Percentiles rank a stretch among this genome's conserved stretches.
These are phyloP conservation scores for Eristalis arbustorum DNA, from an alignment of 2,888 invertebrate genomes.

Conservation along the genomic window DNA sequence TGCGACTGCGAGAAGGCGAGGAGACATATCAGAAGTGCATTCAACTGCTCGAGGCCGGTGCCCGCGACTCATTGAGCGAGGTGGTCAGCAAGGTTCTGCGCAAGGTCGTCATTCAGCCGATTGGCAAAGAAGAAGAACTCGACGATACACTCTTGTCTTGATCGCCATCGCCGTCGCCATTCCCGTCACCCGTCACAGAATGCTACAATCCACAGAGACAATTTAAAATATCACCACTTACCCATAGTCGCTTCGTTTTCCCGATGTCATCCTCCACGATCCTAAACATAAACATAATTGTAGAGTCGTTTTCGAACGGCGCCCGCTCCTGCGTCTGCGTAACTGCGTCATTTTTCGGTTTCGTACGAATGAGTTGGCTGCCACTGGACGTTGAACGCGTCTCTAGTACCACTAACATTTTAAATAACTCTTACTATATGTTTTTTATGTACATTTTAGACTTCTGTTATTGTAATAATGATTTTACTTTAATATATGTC, in stretches of 20 bases:
- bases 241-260: slow-evolving; percentile 23
- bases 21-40: slow-evolving; percentile 88
- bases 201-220: slow-evolving; percentile 14
- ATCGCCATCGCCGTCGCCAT: slow-evolving; percentile 76
- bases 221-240: slow-evolving; percentile 31
- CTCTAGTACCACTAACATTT: slow-evolving; percentile 54
- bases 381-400: slow-evolving; percentile 34
- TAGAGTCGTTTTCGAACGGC: slow-evolving; percentile 17
- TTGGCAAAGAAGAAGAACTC: slow-evolving; percentile 94
- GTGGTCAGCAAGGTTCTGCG: slow-evolving; percentile 93
- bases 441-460: slow-evolving; percentile 69
- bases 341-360: slow-evolving; percentile 30
- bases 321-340: slow-evolving; percentile 23
- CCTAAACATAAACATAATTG: background rate
- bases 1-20: slow-evolving; percentile 89
- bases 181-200: slow-evolving; percentile 10
- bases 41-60: slow-evolving; percentile 90
- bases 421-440: slow-evolving; percentile 58
- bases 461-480: slow-evolving; percentile 66
- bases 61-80: slow-evolving; percentile 92
- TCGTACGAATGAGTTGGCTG: slow-evolving; percentile 57
- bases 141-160: slow-evolving; percentile 94
- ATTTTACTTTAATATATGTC: slow-evolving; percentile 68
- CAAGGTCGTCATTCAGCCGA: slow-evolving; percentile 86
- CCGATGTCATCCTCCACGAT: slow-evolving; percentile 3